phyloP scores from a whole-genome alignment of 2,888 invertebrate species.

The Lithodes maja region DNA sequence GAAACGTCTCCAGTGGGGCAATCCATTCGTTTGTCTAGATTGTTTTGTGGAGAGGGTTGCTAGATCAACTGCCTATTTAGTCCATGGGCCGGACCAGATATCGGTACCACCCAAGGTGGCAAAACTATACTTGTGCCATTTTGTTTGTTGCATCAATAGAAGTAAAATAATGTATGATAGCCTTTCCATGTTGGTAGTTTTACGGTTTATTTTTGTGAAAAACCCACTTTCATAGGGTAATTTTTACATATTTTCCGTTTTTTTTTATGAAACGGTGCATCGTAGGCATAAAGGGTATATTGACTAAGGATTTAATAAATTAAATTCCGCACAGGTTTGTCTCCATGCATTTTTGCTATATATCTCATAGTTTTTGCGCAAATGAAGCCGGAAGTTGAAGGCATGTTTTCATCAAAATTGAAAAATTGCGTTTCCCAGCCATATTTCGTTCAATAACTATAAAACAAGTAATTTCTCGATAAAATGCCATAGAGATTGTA shows the following conservation, averaged over 20 bases:
- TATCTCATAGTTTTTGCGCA: not conserved
- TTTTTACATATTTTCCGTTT: conserved; percentile 11
- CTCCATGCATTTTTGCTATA: conserved; percentile 15
- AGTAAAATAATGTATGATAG: conserved; percentile 24
- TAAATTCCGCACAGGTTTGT: conserved; percentile 18
- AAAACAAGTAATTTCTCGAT: conserved; percentile 20
- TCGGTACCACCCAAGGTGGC: too few relatives aligned
- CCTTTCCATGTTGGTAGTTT: conserved; percentile 30
- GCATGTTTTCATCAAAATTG: too few relatives aligned
- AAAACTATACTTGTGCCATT: conserved; percentile 1
- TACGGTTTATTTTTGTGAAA: conserved; percentile 23
- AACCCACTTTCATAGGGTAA: conserved; percentile 14
- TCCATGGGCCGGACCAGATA: conserved; percentile 2
- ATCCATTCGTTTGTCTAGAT: too few relatives aligned
- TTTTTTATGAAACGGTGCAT: conserved; percentile 25
- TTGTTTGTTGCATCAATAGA: conserved; percentile 23
- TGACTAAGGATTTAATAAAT: conserved; percentile 26
- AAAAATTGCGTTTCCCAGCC: too few relatives aligned
- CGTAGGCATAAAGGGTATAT: conserved; percentile 7
- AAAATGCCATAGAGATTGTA: conserved; percentile 10
- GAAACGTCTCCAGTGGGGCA: too few relatives aligned
- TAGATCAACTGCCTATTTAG: not conserved
- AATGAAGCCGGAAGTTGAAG: too few relatives aligned
- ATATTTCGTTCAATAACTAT: too few relatives aligned
- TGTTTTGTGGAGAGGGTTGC: too few relatives aligned